Evolutionary conservation across 2,888 invertebrate genomes (phyloP).

Genomic region (Neria commutata): DNA sequence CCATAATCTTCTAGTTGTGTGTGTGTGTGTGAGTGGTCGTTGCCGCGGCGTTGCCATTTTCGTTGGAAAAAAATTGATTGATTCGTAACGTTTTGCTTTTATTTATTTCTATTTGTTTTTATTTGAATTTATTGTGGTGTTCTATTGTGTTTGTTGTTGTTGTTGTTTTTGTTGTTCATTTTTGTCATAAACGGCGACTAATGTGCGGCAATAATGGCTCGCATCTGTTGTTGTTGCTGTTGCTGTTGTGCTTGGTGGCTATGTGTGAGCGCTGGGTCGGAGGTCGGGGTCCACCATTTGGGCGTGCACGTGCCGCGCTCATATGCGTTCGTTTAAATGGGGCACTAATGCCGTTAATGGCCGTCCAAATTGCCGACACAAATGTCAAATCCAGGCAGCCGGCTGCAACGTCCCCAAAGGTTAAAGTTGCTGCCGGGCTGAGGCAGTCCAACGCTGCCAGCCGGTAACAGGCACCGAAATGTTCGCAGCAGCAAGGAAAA

Average conservation of each 20-base stretch:
- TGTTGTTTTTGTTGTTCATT: neutral
- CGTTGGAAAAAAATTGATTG: neutral
- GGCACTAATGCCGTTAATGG: neutral
- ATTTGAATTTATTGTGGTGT: neutral
- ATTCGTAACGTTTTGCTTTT: neutral
- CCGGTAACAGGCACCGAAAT: neutral
- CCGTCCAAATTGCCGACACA: neutral
- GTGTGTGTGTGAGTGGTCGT: neutral
- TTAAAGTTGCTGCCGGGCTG: neutral
- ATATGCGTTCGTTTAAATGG: neutral
- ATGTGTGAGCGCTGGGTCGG: neutral
- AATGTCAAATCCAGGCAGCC: neutral
- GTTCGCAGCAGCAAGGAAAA: no score
- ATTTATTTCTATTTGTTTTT: no score
- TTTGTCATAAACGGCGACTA: constrained; percentile 1
- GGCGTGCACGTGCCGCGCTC: neutral
- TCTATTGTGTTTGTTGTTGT: neutral
- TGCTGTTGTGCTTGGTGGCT: neutral
- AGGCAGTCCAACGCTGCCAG: no score
- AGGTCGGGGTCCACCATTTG: neutral
- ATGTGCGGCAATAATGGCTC: neutral
- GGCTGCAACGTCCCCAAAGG: no score
- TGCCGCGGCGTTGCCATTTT: neutral
- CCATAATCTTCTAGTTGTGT: neutral
- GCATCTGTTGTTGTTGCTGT: neutral